These are phyloP conservation scores for Steinernema khuongi DNA, from an alignment of 1,140 invertebrate genomes.

Conservation along the genomic window DNA sequence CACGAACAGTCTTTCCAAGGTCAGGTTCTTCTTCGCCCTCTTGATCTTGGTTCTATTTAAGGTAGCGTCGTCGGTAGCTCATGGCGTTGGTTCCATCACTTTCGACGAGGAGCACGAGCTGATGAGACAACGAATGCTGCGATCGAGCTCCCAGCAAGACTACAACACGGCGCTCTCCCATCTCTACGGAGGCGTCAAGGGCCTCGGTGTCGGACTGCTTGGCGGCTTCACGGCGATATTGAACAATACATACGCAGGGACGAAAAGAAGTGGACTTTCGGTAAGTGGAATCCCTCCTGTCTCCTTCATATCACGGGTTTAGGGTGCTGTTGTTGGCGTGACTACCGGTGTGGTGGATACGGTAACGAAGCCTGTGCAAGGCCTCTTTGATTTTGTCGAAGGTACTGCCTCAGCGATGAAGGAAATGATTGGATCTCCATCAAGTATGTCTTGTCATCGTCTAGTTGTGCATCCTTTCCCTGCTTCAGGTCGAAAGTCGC, in stretches of 20 bases:
- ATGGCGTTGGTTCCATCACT: constrained; percentile 76
- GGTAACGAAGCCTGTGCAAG: constrained; percentile 89
- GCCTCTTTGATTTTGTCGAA: constrained; percentile 85
- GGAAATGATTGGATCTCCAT: constrained; percentile 64
- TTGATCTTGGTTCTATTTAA: constrained; percentile 41
- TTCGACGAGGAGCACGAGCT: constrained; percentile 84
- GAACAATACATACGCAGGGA: constrained; percentile 82
- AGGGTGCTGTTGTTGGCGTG: constrained; percentile 81
- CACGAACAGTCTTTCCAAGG: constrained; percentile 91
- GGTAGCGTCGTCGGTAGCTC: constrained; percentile 75
- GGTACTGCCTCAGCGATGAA: constrained; percentile 84
- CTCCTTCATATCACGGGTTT: constrained; percentile 34
- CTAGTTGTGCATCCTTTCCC: neutral
- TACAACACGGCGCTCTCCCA: constrained; percentile 68
- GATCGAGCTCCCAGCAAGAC: constrained; percentile 55
- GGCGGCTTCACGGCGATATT: constrained; percentile 86
- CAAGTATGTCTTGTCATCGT: neutral
- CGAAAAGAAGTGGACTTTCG: constrained; percentile 74
- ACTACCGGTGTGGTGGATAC: constrained; percentile 90
- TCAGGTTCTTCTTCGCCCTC: constrained; percentile 64
- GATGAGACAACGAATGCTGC: constrained; percentile 74
- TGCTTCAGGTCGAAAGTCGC: neutral
- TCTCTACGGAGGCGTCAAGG: constrained; percentile 79
- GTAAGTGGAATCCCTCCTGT: constrained; percentile 59
- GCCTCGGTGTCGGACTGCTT: constrained; percentile 80